Evolutionary conservation across 2,113 vertebrate genomes (phyloP).

Genomic region (Hippocampus guttulatus): DNA sequence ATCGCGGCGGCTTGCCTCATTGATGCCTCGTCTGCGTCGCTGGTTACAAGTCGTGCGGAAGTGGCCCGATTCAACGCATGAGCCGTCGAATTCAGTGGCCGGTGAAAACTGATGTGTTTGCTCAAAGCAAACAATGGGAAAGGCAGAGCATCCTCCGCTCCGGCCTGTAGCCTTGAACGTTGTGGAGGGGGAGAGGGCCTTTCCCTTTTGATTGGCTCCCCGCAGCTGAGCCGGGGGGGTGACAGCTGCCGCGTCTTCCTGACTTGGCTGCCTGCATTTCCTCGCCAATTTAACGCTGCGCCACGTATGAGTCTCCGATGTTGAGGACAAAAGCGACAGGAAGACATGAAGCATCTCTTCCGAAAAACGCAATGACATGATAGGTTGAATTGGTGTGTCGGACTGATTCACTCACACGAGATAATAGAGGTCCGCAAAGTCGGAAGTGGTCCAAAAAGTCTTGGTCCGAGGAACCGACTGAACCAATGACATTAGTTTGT

Average conservation of each 20-base stretch:
- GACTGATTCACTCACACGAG: neutral
- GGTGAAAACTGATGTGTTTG: too few species aligned
- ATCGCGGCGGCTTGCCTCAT: neutral
- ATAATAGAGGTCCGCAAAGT: neutral
- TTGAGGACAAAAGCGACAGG: neutral
- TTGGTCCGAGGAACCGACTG: too few species aligned
- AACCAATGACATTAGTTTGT: neutral
- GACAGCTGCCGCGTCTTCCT: slow-evolving; percentile 59
- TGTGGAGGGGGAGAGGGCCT: neutral
- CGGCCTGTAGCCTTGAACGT: slow-evolving; percentile 10
- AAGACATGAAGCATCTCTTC: neutral
- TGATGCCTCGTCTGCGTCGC: too few species aligned
- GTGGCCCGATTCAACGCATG: too few species aligned
- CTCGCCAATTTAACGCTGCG: slow-evolving; percentile 16
- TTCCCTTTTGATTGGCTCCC: too few species aligned
- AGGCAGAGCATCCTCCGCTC: slow-evolving; percentile 7
- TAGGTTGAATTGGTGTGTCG: neutral
- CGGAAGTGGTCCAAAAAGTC: neutral
- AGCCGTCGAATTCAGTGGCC: too few species aligned
- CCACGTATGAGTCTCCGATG: neutral
- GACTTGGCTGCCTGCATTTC: slow-evolving; percentile 14
- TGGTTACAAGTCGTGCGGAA: neutral
- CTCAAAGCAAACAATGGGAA: neutral
- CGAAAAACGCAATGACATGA: neutral
- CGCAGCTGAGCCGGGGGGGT: neutral